Evolutionary conservation across 2,797 vertebrate genomes (phyloP), one percentile per base, ranked within the genome.

Genomic region (Periophthalmus magnuspinnatus): DNA sequence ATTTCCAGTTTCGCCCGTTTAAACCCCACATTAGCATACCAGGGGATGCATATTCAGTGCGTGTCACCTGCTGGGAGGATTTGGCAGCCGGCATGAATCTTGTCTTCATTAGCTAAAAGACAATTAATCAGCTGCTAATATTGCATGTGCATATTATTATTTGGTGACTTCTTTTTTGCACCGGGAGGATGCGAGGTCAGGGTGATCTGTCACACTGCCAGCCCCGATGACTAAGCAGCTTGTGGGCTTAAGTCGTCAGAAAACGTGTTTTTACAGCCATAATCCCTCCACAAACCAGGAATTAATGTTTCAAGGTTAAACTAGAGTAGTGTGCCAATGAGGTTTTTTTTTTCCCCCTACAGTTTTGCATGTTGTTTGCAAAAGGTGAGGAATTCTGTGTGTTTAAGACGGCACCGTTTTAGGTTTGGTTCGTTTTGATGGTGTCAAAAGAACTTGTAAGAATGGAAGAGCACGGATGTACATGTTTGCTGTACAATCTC

Each of bases 81-180:
- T 64, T 82, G 81, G 77, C 82, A 83, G 75, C 38, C 58, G 68
- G 72, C 19, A 72, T 69, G 36, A 70, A 70, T 82, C 59, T 69
- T 64, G 50, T 79, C 71, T 81, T 61, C 70, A 70, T 86, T 72
- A 75, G 66, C 61, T 34, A 70, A 72, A 58, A 72, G 69, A 80
- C 71, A 77, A 76, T 86, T 81, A 82, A 78, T 85, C 81, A 83
- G 80, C 67, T 48, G 69, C 47, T 72, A 67, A 59, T 64, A 70
- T 17, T 54, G 61, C 65, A 72, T 80, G 72, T 58, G 80, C 84
- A 84, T 79, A 77, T 73, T 19, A 71, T 60, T 77, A 61, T 64
- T 75, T 72, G 65, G 55, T 58, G 65, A 76, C 28, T 28, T 28
- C 65, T 76, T 73, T 83, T 74, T 83, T 50, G 57, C 67, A 67